A percentile compares a stretch with the other conserved stretches of the same genome.
Evolutionary conservation across 2,113 vertebrate genomes (phyloP).

Genomic region (Psittacula cyanocephala): DNA sequence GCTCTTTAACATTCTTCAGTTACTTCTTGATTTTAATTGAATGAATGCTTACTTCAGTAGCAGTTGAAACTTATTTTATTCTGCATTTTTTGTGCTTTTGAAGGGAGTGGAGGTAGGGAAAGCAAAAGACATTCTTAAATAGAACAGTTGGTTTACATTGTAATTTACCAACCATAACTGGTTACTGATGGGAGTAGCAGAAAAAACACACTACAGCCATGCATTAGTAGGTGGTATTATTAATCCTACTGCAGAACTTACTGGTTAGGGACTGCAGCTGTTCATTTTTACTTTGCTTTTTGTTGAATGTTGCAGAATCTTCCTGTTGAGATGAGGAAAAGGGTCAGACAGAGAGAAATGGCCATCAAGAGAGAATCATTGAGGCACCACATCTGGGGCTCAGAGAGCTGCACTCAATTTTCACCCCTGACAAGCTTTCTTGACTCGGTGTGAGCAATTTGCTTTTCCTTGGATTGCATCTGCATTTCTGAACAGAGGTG

Average conservation of each 20-base stretch:
- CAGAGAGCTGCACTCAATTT: neutral
- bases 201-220: neutral
- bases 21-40: neutral
- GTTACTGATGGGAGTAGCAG: neutral
- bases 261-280: neutral
- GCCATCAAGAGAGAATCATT: neutral
- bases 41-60: neutral
- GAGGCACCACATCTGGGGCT: neutral
- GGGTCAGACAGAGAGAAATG: neutral
- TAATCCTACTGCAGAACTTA: neutral
- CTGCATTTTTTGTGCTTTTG: neutral
- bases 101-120: neutral
- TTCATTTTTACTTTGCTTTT: neutral
- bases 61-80: neutral
- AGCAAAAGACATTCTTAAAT: neutral
- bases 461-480: neutral
- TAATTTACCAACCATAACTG: neutral
- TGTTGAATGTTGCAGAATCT: neutral
- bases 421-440: neutral
- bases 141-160: neutral
- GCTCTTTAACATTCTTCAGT: neutral
- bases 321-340: neutral
- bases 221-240: neutral
- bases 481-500: neutral
- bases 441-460: neutral